Conservation (phyloP, 2,113 vertebrate genomes). For the Toxotes jaculatrix region DNA sequence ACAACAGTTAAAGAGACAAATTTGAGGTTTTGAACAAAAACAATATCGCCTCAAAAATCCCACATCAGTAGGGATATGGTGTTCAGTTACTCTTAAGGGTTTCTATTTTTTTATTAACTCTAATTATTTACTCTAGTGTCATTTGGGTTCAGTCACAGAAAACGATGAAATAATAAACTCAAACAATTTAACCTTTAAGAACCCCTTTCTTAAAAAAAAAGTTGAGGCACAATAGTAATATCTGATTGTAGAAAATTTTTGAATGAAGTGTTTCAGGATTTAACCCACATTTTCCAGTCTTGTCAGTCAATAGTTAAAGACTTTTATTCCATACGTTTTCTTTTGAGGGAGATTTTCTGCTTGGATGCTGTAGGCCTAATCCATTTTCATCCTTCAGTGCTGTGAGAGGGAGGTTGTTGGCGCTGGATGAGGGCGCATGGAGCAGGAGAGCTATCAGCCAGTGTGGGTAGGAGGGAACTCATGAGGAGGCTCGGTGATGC, state of each 20-base stretch:
- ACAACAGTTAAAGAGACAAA: too few species aligned
- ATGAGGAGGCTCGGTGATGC: slow-evolving; percentile 49
- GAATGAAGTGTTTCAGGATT: background rate
- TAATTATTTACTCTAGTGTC: too few species aligned
- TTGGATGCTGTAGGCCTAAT: slow-evolving; percentile 13
- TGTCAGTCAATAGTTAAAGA: background rate
- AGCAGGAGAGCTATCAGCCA: slow-evolving; percentile 57
- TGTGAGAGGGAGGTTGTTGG: slow-evolving; percentile 60
- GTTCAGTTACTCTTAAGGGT: too few species aligned
- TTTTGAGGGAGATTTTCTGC: background rate
- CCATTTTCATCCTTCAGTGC: slow-evolving; percentile 13
- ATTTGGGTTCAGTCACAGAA: too few species aligned
- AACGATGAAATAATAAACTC: too few species aligned
- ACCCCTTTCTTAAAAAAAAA: too few species aligned
- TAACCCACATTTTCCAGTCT: background rate
- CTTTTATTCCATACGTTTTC: background rate
- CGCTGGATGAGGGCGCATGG: slow-evolving; percentile 57
- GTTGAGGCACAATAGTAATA: too few species aligned
- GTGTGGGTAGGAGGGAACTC: slow-evolving; percentile 64
- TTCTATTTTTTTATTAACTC: too few species aligned
- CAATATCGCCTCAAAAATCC: too few species aligned
- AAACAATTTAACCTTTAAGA: too few species aligned
- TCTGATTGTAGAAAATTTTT: background rate
- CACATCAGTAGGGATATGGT: too few species aligned
- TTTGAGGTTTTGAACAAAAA: too few species aligned